Evolutionary conservation across 2,888 invertebrate species (phyloP), one percentile per base, ranked within the genome.

Genomic region (Crioceris asparagi): DNA sequence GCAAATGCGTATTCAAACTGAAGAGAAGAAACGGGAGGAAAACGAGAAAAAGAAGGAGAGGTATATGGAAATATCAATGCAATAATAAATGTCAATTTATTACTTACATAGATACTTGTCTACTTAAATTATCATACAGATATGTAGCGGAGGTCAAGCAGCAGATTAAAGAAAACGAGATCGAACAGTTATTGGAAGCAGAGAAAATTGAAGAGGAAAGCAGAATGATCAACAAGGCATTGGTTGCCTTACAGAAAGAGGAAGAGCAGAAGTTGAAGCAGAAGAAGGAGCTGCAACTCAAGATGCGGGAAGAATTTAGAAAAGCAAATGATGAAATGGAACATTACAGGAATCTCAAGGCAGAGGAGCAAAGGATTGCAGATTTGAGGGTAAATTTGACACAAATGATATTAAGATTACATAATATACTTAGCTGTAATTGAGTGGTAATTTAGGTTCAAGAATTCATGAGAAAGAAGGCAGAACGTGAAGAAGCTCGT

Each of bases 121-220:
- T 16, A 19, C 12, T 39, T 17, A 4, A 37, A n/a, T n/a, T n/a
- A n/a, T n/a, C n/a, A n/a, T n/a, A 27, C 34, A 53, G 52, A 34
- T 62, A 58, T 36, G 53, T 57, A 3, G 49, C 48, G 10, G 56
- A 61, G 39, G 52, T 69, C 2, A 55, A 57, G 25, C 59, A 65
- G 33, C 74, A 75, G 56, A 69, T 74, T 16, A 56, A 59, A 36
- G 67, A 69, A 38, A 74, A 72, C 45, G 70, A 74, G 46, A 59
- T 69, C 10, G 61, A 68, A 21, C 59, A 64, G 12, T 49, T 71
- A 40, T 64, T 79, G 57, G 76, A 78, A 55, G 75, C 76, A 0
- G 77, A 81, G 49, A 68, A 71, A 15, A 73, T 74, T n/a, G 76
- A 78, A 49, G 79, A 80, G 51, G 81, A 82, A 57, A 74, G 75